Conservation (phyloP, 2,888 invertebrate genomes). For the Podotricha telesiphe region DNA sequence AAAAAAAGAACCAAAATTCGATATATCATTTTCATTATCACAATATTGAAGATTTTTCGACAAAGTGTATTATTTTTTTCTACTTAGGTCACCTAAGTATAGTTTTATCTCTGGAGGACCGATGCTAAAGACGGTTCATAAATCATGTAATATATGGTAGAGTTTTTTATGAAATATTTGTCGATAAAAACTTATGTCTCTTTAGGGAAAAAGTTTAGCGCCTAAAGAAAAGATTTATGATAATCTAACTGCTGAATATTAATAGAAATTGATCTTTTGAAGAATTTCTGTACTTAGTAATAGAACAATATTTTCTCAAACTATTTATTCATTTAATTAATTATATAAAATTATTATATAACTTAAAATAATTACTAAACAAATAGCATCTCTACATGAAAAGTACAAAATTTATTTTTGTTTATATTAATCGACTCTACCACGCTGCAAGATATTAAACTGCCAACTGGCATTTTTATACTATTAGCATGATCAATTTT, state of each 20-base stretch:
- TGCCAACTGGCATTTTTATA: not conserved
- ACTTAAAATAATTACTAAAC: too few relatives aligned
- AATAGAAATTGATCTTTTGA: too few relatives aligned
- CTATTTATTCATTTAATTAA: too few relatives aligned
- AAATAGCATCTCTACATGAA: too few relatives aligned
- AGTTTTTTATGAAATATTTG: conserved; percentile 11
- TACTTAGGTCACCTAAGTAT: conserved; percentile 15
- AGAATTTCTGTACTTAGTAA: too few relatives aligned
- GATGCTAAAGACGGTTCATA: conserved; percentile 7
- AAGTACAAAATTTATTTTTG: too few relatives aligned
- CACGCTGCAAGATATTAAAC: not conserved
- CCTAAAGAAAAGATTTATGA: conserved; percentile 1
- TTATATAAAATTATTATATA: too few relatives aligned
- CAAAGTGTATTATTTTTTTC: conserved; percentile 11
- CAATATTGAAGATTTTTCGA: not conserved
- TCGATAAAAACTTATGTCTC: conserved; percentile 7
- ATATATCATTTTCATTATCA: conserved; percentile 18
- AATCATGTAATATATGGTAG: conserved; percentile 12
- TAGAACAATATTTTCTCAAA: too few relatives aligned
- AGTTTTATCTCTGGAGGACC: conserved; percentile 13
- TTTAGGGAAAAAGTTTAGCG: not conserved
- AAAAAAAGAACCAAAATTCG: not conserved
- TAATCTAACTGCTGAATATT: not conserved
- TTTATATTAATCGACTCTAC: not conserved
- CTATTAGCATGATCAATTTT: not conserved